phyloP scores from a whole-genome alignment of 2,888 invertebrate species.

The Apantesis nais region DNA sequence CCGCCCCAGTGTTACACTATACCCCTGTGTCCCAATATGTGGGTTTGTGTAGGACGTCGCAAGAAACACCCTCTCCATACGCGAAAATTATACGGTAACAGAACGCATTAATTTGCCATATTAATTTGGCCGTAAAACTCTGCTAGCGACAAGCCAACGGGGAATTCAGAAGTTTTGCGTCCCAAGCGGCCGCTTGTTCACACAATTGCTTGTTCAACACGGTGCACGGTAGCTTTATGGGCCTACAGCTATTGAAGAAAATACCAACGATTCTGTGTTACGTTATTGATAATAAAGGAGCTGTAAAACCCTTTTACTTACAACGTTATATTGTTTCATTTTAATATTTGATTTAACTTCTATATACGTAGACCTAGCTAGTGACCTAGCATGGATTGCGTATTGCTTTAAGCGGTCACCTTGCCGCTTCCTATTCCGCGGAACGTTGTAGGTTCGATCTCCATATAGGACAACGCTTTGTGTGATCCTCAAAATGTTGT shows the following conservation, averaged over 20 bases:
- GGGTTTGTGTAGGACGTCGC: constrained; percentile 60
- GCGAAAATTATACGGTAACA: constrained; percentile 83
- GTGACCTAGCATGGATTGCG: too few species aligned
- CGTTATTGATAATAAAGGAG: constrained; percentile 75
- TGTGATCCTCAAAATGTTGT: too few species aligned
- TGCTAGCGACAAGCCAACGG: constrained; percentile 80
- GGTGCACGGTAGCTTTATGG: constrained; percentile 65
- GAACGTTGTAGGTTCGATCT: too few species aligned
- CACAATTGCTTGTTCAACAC: constrained; percentile 73
- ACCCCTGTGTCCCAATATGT: constrained; percentile 56
- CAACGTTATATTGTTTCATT: constrained; percentile 56
- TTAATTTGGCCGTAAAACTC: constrained; percentile 87
- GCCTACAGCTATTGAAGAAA: constrained; percentile 70
- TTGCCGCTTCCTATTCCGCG: too few species aligned
- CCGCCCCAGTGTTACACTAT: constrained; percentile 57
- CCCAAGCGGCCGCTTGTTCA: constrained; percentile 82
- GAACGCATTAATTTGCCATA: constrained; percentile 86
- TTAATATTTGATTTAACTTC: constrained; percentile 38
- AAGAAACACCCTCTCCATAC: constrained; percentile 74
- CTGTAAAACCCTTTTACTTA: constrained; percentile 61
- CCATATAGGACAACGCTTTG: too few species aligned
- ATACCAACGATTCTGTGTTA: constrained; percentile 65
- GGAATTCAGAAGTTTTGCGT: constrained; percentile 81
- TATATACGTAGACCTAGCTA: constrained; percentile 19
- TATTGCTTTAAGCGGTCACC: too few species aligned